phyloP scores from a whole-genome alignment of 2,888 invertebrate genomes.

The Taphrorychus bicolor region DNA sequence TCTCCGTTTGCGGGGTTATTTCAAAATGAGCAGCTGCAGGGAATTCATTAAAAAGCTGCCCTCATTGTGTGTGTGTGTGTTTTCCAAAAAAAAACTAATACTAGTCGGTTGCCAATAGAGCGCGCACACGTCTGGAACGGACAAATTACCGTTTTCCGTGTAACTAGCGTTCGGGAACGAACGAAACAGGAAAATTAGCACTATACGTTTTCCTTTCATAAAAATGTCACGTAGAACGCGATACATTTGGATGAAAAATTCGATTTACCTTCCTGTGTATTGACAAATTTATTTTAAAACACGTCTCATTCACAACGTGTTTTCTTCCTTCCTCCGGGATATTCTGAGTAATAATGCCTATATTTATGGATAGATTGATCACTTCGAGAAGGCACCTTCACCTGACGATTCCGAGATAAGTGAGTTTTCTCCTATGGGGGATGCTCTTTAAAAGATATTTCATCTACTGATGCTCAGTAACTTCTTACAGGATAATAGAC shows the following conservation, averaged over 20 bases:
- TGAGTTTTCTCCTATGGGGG: too few species aligned
- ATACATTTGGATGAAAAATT: constrained; percentile 34
- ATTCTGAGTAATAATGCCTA: background rate
- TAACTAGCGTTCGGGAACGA: constrained; percentile 8
- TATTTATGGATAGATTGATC: background rate
- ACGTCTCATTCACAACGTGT: constrained; percentile 24
- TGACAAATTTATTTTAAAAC: constrained; percentile 38
- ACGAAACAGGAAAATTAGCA: constrained; percentile 15
- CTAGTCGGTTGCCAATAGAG: background rate
- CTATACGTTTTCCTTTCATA: constrained; percentile 16
- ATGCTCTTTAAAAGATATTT: too few species aligned
- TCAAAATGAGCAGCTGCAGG: background rate
- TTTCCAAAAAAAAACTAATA: background rate
- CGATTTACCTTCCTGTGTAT: constrained; percentile 29
- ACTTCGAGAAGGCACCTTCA: background rate
- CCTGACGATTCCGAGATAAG: background rate
- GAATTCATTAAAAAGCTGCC: background rate
- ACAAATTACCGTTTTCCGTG: constrained; percentile 12
- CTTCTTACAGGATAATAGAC: too few species aligned
- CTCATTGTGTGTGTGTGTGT: background rate
- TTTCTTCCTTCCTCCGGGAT: constrained; percentile 8
- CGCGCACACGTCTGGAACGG: background rate
- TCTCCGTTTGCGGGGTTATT: too few species aligned
- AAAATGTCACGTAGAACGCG: constrained; percentile 30
- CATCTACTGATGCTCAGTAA: too few species aligned